Base-by-base conservation (phyloP, 2,888 invertebrate genomes). In the Pelosia muscerda region DNA sequence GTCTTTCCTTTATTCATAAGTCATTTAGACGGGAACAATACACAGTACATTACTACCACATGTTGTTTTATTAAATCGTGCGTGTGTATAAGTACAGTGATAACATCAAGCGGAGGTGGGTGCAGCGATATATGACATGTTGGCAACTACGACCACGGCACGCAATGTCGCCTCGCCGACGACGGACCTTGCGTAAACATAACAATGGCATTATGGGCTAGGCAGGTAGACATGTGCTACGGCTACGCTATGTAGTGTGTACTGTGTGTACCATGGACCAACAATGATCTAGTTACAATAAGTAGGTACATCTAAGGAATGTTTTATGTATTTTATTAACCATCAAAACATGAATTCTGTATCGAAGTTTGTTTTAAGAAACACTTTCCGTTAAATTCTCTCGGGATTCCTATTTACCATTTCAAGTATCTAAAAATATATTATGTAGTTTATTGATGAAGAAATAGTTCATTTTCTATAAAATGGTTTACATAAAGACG, bases 121-220 rank as follows among this genome's bases (percentile, higher is more conserved):
- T 81, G 87, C 86, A 87, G 87, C 79, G 74, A 82, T 82, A 81
- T 80, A 82, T 81, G 83, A 81, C 74, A 78, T 77, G 77, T 72
- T 74, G 76, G 69, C 72, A 75, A 74, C 67, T 72, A 74, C 72
- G 73, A 77, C 78, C 79, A 76, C 72, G 76, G 78, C 84, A 86
- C 85, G 86, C 83, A 74, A 86, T 78, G 82, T 78, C 79, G 77
- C 73, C 75, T 73, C 74, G 68, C 53, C 76, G 79, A 75, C 78
- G 75, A 76, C 82, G 83, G 82, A 81, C 83, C 85, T 86, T 84
- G 86, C 79, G 82, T 81, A 84, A 82, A 81, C 75, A 77, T 71
- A 85, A 86, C 86, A 85, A 86, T 84, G 74, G 79, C 71, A 76
- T 75, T n/a, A 75, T 78, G 82, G 86, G 84, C 74, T 80, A 80